Conservation (phyloP, 2,888 invertebrate species). For the Hyposoter dolosus region DNA sequence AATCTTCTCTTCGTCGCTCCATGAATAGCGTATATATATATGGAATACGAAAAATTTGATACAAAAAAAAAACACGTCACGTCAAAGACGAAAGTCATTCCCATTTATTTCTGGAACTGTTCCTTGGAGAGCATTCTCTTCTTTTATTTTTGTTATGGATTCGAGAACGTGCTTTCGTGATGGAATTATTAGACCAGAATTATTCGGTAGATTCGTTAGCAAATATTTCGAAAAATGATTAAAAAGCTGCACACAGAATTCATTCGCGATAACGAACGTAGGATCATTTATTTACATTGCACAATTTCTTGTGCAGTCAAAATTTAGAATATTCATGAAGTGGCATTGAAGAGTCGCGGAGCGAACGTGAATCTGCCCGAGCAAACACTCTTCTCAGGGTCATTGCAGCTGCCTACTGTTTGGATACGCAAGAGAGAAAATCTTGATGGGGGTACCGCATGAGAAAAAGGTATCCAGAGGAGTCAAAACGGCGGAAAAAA, state of each 20-base stretch:
- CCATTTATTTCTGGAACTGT: too few species aligned
- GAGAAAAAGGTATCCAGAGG: slow-evolving; percentile 8
- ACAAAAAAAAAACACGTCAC: background rate
- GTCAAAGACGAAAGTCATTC: too few species aligned
- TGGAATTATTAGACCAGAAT: background rate
- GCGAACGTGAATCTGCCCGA: slow-evolving; percentile 20
- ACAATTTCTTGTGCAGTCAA: background rate
- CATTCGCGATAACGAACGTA: background rate
- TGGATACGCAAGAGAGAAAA: slow-evolving; percentile 19
- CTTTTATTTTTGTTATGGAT: too few species aligned
- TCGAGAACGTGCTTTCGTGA: too few species aligned
- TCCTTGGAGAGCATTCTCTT: too few species aligned
- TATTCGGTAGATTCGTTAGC: background rate
- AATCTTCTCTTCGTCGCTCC: background rate
- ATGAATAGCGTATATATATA: too few species aligned
- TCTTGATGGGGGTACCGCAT: slow-evolving; percentile 9
- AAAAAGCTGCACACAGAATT: background rate
- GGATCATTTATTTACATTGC: background rate
- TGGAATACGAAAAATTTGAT: background rate
- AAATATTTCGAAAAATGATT: background rate
- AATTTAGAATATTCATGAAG: background rate
- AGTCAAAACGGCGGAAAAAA: slow-evolving; percentile 6
- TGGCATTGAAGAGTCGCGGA: background rate
- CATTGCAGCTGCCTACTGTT: slow-evolving; percentile 42
- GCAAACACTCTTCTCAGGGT: slow-evolving; percentile 33